Conservation (phyloP, 2,113 vertebrate genomes). For the Chionomys nivalis region DNA sequence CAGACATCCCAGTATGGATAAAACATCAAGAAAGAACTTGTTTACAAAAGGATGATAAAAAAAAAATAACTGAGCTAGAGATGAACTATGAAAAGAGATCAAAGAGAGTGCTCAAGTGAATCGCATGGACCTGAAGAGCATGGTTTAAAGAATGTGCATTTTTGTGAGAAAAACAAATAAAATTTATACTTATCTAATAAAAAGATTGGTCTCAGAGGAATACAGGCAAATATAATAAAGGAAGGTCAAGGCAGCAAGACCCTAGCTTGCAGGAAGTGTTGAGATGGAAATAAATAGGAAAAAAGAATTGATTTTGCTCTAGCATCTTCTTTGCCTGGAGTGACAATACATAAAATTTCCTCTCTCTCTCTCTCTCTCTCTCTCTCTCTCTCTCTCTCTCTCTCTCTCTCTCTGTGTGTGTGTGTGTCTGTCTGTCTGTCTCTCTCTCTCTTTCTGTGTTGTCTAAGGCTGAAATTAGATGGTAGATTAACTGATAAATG, state of each 20-base stretch:
- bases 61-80: background rate
- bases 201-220: background rate
- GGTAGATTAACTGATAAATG: too few relatives aligned
- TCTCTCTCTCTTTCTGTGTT: too few relatives aligned
- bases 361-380: background rate
- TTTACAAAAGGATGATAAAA: background rate
- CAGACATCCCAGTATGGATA: background rate
- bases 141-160: background rate
- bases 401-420: too few relatives aligned
- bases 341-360: background rate
- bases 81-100: background rate
- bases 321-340: background rate
- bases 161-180: background rate
- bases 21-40: background rate
- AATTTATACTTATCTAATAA: background rate
- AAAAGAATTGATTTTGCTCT: background rate
- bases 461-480: too few relatives aligned
- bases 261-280: background rate
- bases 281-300: background rate
- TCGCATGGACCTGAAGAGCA: background rate
- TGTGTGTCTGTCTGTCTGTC: too few relatives aligned
- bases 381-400: background rate
- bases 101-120: background rate
- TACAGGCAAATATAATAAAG: background rate
- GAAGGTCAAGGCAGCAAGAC: background rate